Percentiles rank a stretch among this genome's conserved stretches.
Conservation (phyloP, 1,140 invertebrate genomes). For the Panagrolaimus sp. region DNA sequence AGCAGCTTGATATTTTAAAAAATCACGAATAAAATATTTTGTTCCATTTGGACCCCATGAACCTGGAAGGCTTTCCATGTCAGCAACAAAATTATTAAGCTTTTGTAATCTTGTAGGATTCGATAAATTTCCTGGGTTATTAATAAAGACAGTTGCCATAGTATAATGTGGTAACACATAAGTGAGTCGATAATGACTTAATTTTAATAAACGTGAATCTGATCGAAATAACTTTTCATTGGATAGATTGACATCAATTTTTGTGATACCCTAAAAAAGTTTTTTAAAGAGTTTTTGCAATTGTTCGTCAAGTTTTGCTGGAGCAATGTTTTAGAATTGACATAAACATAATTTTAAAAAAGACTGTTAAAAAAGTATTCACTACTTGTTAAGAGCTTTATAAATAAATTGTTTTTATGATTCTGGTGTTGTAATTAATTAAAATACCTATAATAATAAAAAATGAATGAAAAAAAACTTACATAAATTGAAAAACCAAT, state of each 20-base stretch:
- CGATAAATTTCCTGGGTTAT: constrained; percentile 52
- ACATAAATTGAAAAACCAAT: constrained; percentile 49
- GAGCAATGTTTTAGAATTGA: too few species aligned
- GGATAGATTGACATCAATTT: constrained; percentile 52
- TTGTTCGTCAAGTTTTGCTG: too few species aligned
- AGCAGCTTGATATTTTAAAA: constrained; percentile 35
- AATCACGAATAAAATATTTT: constrained; percentile 55
- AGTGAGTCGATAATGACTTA: constrained; percentile 48
- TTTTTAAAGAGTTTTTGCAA: too few species aligned
- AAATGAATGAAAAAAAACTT: too few species aligned
- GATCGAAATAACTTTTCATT: constrained; percentile 47
- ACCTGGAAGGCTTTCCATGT: constrained; percentile 49
- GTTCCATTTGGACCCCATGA: constrained; percentile 52
- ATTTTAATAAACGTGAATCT: constrained; percentile 49
- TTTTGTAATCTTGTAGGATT: constrained; percentile 38
- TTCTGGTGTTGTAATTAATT: too few species aligned
- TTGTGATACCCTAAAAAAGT: constrained; percentile 48
- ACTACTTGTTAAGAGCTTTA: too few species aligned
- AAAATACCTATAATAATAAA: too few species aligned
- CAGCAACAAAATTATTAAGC: constrained; percentile 48
- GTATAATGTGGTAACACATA: constrained; percentile 55
- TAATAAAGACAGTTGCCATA: constrained; percentile 54
- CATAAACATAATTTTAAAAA: too few species aligned
- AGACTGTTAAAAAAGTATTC: too few species aligned
- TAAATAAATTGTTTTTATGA: too few species aligned